These are phyloP conservation scores for Phalloptychus januarius DNA, from an alignment of 2,797 vertebrate genomes.

Conservation along the genomic window DNA sequence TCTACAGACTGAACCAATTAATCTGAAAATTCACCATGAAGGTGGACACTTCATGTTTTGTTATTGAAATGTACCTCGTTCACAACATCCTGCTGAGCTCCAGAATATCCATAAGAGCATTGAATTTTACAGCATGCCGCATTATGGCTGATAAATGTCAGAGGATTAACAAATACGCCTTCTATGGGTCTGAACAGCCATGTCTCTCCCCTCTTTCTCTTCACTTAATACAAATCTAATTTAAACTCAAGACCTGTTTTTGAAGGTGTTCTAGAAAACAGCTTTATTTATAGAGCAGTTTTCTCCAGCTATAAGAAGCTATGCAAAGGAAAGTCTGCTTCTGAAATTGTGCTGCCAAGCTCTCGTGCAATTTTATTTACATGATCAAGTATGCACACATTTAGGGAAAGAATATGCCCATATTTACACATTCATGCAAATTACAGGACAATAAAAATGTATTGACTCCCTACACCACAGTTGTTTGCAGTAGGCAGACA, in stretches of 20 bases:
- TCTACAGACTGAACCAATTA: slow-evolving; percentile 7
- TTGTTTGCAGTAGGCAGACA: neutral
- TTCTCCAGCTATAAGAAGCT: neutral
- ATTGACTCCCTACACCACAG: no score
- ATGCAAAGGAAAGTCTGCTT: neutral
- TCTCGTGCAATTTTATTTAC: neutral
- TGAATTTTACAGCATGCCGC: neutral
- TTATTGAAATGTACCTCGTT: slow-evolving; percentile 22
- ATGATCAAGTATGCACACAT: neutral
- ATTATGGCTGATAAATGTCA: neutral
- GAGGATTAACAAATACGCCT: neutral
- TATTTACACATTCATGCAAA: neutral
- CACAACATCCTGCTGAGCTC: neutral
- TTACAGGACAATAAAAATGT: neutral
- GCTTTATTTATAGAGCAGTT: neutral
- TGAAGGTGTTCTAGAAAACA: neutral
- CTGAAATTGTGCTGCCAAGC: neutral
- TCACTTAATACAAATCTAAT: neutral
- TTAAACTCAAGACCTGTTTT: neutral
- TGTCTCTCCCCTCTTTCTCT: neutral
- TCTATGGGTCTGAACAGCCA: neutral
- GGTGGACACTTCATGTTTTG: neutral
- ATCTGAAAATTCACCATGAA: slow-evolving; percentile 20
- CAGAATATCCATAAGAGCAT: neutral
- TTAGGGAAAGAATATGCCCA: neutral